phyloP scores from a whole-genome alignment of 2,113 vertebrate genomes.

The Aptenodytes forsteri region DNA sequence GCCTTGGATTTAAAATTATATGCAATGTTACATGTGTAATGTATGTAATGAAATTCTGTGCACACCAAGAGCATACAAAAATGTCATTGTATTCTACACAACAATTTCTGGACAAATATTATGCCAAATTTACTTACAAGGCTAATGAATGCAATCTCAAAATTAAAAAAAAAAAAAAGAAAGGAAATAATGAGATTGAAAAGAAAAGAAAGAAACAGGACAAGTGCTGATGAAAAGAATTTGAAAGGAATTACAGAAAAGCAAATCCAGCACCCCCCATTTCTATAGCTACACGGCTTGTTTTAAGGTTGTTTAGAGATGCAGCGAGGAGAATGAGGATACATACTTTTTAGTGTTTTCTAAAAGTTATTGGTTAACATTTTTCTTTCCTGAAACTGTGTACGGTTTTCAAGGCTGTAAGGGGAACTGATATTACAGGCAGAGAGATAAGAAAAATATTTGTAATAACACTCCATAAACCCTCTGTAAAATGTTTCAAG shows the following conservation, averaged over 20 bases:
- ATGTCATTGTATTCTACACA: rapidly evolving
- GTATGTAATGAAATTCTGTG: not conserved
- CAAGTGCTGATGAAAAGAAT: not conserved
- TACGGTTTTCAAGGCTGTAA: not conserved
- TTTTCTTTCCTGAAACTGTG: not conserved
- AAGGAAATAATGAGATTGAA: not conserved
- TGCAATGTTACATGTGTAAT: not conserved
- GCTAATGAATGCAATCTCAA: not conserved
- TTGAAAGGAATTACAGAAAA: not conserved
- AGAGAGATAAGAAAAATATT: not conserved
- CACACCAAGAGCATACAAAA: not conserved
- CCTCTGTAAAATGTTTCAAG: not conserved
- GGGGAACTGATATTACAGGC: not conserved
- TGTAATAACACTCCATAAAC: not conserved
- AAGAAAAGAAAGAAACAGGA: not conserved
- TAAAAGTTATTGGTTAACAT: not conserved
- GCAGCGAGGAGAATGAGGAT: not conserved
- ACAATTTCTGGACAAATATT: not conserved
- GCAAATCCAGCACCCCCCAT: not conserved
- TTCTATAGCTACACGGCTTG: not conserved
- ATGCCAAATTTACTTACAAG: not conserved
- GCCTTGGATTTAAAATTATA: not conserved
- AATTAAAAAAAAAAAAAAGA: not conserved
- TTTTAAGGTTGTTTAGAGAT: not conserved
- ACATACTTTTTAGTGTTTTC: not conserved